Conservation (phyloP, 2,797 vertebrate genomes). For the Esox masquinongy region DNA sequence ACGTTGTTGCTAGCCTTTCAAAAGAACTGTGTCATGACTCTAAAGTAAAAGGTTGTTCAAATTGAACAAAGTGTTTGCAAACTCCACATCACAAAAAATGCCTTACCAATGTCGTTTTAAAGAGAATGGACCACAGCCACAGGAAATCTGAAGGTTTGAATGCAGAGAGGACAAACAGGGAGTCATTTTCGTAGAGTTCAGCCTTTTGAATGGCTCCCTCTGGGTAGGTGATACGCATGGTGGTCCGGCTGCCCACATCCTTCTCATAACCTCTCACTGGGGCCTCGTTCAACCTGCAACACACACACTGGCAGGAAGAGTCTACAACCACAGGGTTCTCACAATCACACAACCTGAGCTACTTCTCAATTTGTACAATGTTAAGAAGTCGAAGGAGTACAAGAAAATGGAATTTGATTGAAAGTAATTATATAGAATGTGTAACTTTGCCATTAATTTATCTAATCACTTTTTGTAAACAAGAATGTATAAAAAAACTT, state of each 20-base stretch:
- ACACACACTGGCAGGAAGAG: constrained; percentile 24
- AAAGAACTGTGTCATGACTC: no score
- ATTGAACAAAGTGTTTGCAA: no score
- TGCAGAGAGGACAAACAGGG: constrained; percentile 89
- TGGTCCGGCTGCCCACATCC: constrained; percentile 91
- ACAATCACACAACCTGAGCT: not conserved
- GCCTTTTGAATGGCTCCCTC: constrained; percentile 91
- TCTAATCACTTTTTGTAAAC: no score
- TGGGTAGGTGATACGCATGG: constrained; percentile 91
- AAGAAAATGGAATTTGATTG: no score
- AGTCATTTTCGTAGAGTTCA: constrained; percentile 83
- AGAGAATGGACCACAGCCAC: constrained; percentile 90
- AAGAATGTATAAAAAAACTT: no score
- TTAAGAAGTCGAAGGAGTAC: not conserved
- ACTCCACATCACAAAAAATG: no score
- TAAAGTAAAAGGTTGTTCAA: no score
- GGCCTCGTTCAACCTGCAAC: constrained; percentile 85
- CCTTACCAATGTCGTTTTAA: constrained; percentile 87
- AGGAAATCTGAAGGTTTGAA: constrained; percentile 92
- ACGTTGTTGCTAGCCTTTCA: no score
- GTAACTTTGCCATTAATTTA: no score
- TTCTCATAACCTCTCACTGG: constrained; percentile 90
- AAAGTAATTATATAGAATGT: no score
- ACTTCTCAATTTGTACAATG: not conserved
- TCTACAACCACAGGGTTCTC: not conserved